These are phyloP conservation scores for Myopa testacea DNA, from an alignment of 2,888 invertebrate species.

Conservation along the genomic window DNA sequence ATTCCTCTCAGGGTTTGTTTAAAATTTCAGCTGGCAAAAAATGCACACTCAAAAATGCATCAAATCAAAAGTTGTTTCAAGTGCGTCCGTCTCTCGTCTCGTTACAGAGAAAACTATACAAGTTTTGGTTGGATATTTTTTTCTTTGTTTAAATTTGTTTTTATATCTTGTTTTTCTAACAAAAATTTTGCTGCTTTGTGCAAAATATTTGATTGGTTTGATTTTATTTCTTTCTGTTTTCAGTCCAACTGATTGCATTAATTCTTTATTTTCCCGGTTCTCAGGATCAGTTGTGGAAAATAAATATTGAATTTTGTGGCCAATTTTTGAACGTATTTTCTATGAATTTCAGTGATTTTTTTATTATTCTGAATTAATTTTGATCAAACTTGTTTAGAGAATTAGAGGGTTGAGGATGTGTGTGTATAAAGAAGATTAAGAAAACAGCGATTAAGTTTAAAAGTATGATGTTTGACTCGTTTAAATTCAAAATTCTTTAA, in stretches of 20 bases:
- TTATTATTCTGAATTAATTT: neutral
- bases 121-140: neutral
- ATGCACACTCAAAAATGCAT: neutral
- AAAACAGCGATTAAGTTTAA: too few species aligned
- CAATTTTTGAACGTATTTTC: neutral
- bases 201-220: too few species aligned
- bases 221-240: too few species aligned
- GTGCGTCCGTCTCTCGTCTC: neutral
- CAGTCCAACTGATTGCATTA: conserved; percentile 10
- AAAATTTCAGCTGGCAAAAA: conserved; percentile 7
- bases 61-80: neutral
- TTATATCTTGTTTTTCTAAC: neutral
- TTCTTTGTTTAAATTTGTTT: neutral
- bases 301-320: neutral
- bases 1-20: neutral
- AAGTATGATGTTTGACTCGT: too few species aligned
- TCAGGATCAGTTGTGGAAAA: neutral
- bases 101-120: neutral
- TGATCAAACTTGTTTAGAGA: too few species aligned
- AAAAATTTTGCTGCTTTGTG: too few species aligned
- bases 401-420: too few species aligned
- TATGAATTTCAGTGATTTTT: neutral
- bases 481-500: too few species aligned
- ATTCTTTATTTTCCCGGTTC: conserved; percentile 8
- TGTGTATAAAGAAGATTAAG: too few species aligned